Evolutionary conservation across 2,797 vertebrate species (phyloP).

Genomic region (Gorsachius magnificus): DNA sequence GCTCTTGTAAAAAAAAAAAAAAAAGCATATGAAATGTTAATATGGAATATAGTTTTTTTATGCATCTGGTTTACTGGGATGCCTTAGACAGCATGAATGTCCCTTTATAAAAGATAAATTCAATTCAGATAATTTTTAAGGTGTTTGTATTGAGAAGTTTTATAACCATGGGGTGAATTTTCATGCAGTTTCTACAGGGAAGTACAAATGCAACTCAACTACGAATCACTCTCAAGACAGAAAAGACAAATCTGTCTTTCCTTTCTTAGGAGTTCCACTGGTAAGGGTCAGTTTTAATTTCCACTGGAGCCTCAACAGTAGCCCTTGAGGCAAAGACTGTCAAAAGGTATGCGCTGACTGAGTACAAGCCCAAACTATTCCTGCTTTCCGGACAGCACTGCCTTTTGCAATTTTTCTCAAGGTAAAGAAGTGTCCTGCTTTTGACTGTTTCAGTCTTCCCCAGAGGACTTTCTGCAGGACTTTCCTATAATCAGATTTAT

Average conservation of each 20-base stretch:
- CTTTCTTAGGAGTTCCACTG: not conserved
- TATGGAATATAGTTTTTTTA: not conserved
- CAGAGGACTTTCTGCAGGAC: conserved; percentile 18
- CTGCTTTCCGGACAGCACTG: not conserved
- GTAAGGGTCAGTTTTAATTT: conserved; percentile 38
- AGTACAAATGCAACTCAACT: not conserved
- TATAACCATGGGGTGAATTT: not conserved
- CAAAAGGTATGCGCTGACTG: not conserved
- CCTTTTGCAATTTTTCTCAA: conserved; percentile 23
- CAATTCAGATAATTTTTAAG: not conserved
- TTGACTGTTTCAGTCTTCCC: conserved; percentile 10
- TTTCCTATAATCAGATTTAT: conserved; percentile 16
- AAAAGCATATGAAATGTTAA: not conserved
- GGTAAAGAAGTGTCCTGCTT: not conserved
- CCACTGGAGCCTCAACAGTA: not conserved
- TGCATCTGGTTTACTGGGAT: not conserved
- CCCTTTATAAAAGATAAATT: not conserved
- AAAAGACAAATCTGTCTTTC: not conserved
- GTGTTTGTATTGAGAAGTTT: not conserved
- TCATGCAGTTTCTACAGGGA: not conserved
- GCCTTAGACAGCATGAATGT: not conserved
- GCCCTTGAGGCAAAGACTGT: conserved; percentile 21
- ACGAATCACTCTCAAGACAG: not conserved
- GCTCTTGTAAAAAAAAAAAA: not conserved
- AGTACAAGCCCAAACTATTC: not conserved